Percentiles rank a stretch among this genome's conserved stretches.
Conservation (phyloP, 30 jellyfish, hydroid and myxozoan species). For the Aurelia coerulea region DNA sequence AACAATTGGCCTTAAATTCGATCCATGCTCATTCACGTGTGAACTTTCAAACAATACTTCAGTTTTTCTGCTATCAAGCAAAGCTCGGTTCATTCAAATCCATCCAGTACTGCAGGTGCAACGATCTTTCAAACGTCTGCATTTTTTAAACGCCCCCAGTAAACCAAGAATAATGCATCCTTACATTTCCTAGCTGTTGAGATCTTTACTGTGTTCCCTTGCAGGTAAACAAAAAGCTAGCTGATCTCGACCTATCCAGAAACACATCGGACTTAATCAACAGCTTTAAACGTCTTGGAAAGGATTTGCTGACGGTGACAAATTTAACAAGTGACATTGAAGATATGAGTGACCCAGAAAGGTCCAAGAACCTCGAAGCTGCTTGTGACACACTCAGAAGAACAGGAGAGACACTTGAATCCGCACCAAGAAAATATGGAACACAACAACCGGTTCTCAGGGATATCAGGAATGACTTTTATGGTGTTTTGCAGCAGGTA, state of each 20-base stretch:
- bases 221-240: slow-evolving; percentile 65
- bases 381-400: slow-evolving; percentile 73
- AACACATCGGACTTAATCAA: slow-evolving; percentile 58
- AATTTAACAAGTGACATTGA: slow-evolving; percentile 76
- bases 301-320: slow-evolving; percentile 69
- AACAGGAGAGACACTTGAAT: slow-evolving; percentile 68
- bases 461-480: slow-evolving; percentile 65
- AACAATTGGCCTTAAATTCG: too few relatives aligned
- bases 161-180: too few relatives aligned
- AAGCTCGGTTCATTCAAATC: too few relatives aligned
- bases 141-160: too few relatives aligned
- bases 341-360: slow-evolving; percentile 75
- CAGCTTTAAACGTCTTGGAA: slow-evolving; percentile 75
- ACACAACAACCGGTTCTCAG: slow-evolving; percentile 56
- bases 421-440: slow-evolving; percentile 65
- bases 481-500: slow-evolving; percentile 57
- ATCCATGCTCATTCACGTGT: too few relatives aligned
- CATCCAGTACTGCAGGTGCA: too few relatives aligned
- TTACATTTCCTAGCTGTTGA: too few relatives aligned
- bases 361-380: slow-evolving; percentile 61
- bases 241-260: slow-evolving; percentile 58
- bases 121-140: too few relatives aligned
- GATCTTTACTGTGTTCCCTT: too few relatives aligned
- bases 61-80: too few relatives aligned
- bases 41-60: too few relatives aligned